Conservation (phyloP, 2,888 invertebrate genomes). For the Nipponacmea schrenckii region DNA sequence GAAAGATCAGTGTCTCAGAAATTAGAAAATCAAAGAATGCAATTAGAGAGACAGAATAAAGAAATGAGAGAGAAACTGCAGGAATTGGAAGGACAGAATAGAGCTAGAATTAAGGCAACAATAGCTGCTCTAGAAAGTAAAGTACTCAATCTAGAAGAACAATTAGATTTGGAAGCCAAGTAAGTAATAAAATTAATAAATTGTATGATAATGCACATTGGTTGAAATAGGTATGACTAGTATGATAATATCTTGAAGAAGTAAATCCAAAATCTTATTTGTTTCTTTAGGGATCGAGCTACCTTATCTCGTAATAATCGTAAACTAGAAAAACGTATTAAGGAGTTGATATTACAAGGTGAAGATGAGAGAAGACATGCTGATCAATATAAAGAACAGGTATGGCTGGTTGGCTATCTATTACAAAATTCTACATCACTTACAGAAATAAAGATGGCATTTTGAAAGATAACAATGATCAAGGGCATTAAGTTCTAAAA, state of each 20-base stretch:
- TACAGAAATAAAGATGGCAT: too few relatives aligned
- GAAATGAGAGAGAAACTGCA: conserved; percentile 88
- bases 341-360: conserved; percentile 84
- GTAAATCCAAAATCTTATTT: too few relatives aligned
- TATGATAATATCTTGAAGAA: too few relatives aligned
- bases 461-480: too few relatives aligned
- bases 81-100: conserved; percentile 92
- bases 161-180: conserved; percentile 92
- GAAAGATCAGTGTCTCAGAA: conserved; percentile 92
- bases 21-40: conserved; percentile 87
- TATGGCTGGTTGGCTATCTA: too few relatives aligned
- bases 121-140: conserved; percentile 94
- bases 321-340: conserved; percentile 94
- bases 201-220: too few relatives aligned
- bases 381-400: conserved; percentile 98
- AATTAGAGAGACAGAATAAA: conserved; percentile 83
- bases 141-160: conserved; percentile 92
- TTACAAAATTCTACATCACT: too few relatives aligned
- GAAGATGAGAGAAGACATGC: conserved; percentile 97
- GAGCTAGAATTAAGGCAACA: conserved; percentile 92
- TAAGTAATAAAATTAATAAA: conserved; percentile 43
- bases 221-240: too few relatives aligned
- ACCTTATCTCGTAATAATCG: conserved; percentile 88
- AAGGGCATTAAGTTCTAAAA: too few relatives aligned
- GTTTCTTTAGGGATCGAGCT: conserved; percentile 79